Evolutionary conservation across 2,113 vertebrate genomes (phyloP).

Genomic region (Lethenteron camtschaticum): DNA sequence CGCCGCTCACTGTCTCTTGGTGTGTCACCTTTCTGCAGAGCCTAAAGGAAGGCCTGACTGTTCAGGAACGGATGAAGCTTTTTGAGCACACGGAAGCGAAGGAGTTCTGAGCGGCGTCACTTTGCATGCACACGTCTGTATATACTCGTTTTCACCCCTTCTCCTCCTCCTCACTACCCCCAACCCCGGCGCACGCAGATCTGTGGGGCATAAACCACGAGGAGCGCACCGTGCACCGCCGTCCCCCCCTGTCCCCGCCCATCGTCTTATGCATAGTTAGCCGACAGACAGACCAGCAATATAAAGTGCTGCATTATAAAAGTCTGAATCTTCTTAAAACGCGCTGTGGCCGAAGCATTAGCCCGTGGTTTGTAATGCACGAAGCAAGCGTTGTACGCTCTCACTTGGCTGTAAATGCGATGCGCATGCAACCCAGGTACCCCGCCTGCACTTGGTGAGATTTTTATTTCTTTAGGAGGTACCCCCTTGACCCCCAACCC

Average conservation of each 20-base stretch:
- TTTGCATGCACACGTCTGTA: not conserved
- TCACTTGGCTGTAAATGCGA: too few relatives aligned
- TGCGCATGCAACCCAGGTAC: too few relatives aligned
- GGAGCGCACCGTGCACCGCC: not conserved
- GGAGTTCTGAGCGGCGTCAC: slow-evolving; percentile 42
- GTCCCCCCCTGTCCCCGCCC: not conserved
- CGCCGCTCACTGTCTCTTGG: slow-evolving; percentile 9
- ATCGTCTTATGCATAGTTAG: not conserved
- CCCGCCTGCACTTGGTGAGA: too few relatives aligned
- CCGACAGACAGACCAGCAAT: not conserved
- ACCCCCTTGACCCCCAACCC: too few relatives aligned
- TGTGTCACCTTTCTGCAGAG: slow-evolving; percentile 30
- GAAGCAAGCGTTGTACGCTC: too few relatives aligned
- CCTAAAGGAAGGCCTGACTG: slow-evolving; percentile 87
- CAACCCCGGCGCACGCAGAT: not conserved
- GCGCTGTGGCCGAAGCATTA: too few relatives aligned
- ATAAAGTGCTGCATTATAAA: too few relatives aligned
- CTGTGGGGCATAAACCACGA: not conserved
- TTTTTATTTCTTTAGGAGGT: too few relatives aligned
- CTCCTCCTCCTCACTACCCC: not conserved
- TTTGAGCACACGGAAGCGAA: slow-evolving; percentile 88
- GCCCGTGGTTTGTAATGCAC: too few relatives aligned
- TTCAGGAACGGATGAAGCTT: slow-evolving; percentile 88
- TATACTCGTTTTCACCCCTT: not conserved
- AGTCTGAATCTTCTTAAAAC: too few relatives aligned